Conservation (phyloP, 2,797 vertebrate species). For the Gorsachius magnificus region DNA sequence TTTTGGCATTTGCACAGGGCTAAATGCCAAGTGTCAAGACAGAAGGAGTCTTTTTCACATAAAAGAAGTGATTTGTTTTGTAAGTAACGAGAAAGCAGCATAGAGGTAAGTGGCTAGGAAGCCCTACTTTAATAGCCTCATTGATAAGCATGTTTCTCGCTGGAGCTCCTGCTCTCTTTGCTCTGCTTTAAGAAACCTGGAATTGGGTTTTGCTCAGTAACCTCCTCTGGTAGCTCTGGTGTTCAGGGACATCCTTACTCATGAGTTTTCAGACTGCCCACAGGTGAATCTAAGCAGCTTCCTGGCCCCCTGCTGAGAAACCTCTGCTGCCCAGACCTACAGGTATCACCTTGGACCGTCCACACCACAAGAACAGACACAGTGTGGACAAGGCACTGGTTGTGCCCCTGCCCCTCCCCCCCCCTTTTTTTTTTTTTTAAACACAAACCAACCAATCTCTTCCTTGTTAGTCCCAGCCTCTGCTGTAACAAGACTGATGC, state of each 20-base stretch:
- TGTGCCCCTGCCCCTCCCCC: fast-evolving
- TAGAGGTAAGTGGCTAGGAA: neutral
- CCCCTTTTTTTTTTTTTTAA: neutral
- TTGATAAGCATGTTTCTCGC: neutral
- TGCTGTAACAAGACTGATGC: neutral
- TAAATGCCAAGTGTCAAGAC: constrained; percentile 28
- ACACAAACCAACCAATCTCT: neutral
- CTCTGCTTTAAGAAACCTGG: neutral
- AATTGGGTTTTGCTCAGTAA: neutral
- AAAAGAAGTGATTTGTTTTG: neutral
- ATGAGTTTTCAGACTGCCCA: neutral
- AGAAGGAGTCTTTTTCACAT: constrained; percentile 24
- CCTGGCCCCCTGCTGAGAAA: neutral
- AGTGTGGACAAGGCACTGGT: neutral
- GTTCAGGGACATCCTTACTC: neutral
- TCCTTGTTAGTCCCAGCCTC: neutral
- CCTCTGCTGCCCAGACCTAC: neutral
- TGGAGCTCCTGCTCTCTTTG: neutral
- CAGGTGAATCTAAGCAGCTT: neutral
- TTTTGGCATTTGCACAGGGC: constrained; percentile 35
- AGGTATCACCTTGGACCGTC: neutral
- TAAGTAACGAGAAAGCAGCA: neutral
- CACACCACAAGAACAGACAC: neutral
- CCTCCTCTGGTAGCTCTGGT: neutral
- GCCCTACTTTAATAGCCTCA: neutral